Percentiles rank a stretch among this genome's conserved stretches.
Evolutionary conservation across 2,888 invertebrate genomes (phyloP).

Genomic region (Latheticus oryzae): DNA sequence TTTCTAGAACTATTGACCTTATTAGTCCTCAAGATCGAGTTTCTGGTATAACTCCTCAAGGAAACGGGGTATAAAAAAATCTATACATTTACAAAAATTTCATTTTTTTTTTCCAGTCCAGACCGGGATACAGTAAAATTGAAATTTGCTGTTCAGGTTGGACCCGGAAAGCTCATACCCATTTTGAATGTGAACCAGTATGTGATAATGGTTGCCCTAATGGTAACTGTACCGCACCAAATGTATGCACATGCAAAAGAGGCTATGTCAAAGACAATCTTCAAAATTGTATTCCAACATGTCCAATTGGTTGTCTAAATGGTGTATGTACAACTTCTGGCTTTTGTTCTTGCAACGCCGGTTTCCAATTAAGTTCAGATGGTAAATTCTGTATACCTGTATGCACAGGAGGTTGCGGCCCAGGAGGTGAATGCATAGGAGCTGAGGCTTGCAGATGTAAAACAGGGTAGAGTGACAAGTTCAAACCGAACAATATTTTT

Average conservation of each 20-base stretch:
- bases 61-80: constrained; percentile 73
- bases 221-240: constrained; percentile 75
- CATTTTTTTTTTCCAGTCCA: constrained; percentile 65
- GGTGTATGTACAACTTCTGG: constrained; percentile 73
- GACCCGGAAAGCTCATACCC: constrained; percentile 70
- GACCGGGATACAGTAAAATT: constrained; percentile 73
- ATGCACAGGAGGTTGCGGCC: constrained; percentile 69
- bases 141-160: constrained; percentile 81
- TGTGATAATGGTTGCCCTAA: constrained; percentile 77
- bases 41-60: constrained; percentile 64
- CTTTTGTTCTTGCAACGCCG: constrained; percentile 73
- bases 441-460: constrained; percentile 73
- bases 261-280: constrained; percentile 68
- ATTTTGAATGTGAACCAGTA: constrained; percentile 71
- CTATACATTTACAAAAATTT: no score
- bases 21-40: constrained; percentile 65
- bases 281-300: constrained; percentile 72
- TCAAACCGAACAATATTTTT: no score
- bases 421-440: constrained; percentile 69
- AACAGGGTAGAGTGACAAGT: constrained; percentile 63
- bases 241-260: constrained; percentile 73
- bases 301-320: constrained; percentile 76
- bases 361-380: constrained; percentile 69
- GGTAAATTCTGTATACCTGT: constrained; percentile 73
- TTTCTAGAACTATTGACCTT: constrained; percentile 68